Base-by-base conservation (phyloP, 2,888 invertebrate species). In the Heteromurus nitidus region DNA sequence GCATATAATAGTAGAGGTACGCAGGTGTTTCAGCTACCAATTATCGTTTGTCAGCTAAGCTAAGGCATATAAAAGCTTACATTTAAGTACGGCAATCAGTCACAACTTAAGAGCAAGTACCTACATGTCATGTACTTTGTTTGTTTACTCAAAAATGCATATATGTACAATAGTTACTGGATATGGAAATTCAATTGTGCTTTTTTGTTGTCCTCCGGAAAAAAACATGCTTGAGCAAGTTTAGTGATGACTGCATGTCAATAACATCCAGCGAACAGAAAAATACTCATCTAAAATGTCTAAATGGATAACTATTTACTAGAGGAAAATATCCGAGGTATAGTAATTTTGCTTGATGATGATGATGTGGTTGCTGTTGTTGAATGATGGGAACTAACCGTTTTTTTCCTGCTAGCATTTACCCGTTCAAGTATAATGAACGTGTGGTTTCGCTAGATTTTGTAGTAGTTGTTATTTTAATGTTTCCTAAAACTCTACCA, bases 311-410 rank as follows among this genome's bases (percentile, higher is more conserved):
- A 65, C 42, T 9, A 9, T 3, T 55, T 9, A 3, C 28, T 24
- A 50, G 31, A 31, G 20, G 31, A 31, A 64, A 64, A 64, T 16
- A 62, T 55, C 44, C 58, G 47, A 74, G 31, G 36, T 36, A 53
- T 55, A 53, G 47, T 74, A 74, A 74, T 74, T 74, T 74, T 28
- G 28, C 18, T 36, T 9, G 74, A 65, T 31, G 74, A 62, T 62
- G 58, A 70, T 53, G 20, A 22, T 55, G 70, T 44, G 44, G 62
- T 62, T 64, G 20, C 20, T 64, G 36, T 65, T 50, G 28, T 1
- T 26, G n/a, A 70, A 44, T 68, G 31, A 30, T 44, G 53, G 22
- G 31, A 47, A 18, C 50, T 3, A 42, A 36, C 7, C 13, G 36
- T 36, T 64, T 64, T 65, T 65, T 44, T 53, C 1, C 53, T 74